Evolutionary conservation across 2,113 vertebrate genomes (phyloP).

Genomic region (Perca schrenkii): DNA sequence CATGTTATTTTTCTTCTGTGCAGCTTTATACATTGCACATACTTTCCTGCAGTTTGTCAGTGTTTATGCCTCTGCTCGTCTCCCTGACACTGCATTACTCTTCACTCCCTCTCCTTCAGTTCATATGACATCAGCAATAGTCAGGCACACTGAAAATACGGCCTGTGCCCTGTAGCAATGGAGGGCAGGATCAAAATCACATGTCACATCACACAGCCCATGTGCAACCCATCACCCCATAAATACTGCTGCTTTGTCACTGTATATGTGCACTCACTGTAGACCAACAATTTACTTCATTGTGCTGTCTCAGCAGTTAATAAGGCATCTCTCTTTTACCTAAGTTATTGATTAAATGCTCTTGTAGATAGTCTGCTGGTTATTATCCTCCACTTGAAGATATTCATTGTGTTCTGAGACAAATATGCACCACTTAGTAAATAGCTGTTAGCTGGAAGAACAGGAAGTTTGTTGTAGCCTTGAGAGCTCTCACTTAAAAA

Average conservation of each 20-base stretch:
- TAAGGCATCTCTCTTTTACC: not conserved
- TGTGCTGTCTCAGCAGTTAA: not conserved
- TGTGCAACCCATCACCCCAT: not conserved
- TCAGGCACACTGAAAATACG: not conserved
- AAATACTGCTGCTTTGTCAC: not conserved
- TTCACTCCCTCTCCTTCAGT: not conserved
- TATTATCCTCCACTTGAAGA: not conserved
- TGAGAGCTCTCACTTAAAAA: not conserved
- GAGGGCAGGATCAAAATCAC: conserved; percentile 10
- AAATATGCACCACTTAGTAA: not conserved
- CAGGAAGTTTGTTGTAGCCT: not conserved
- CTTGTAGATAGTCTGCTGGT: not conserved
- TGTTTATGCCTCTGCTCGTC: not conserved
- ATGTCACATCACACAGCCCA: conserved; percentile 1
- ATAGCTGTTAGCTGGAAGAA: conserved; percentile 6
- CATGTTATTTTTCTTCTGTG: not conserved
- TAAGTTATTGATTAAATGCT: not conserved
- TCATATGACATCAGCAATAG: not conserved
- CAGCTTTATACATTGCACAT: not conserved
- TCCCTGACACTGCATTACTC: not conserved
- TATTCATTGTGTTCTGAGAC: not conserved
- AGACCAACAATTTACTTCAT: not conserved
- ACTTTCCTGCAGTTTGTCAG: not conserved
- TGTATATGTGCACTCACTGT: not conserved
- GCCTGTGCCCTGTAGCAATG: not conserved